Evolutionary conservation across 1,140 invertebrate genomes (phyloP), one percentile per base, ranked within the genome.

Genomic region (Dreissena polymorpha): DNA sequence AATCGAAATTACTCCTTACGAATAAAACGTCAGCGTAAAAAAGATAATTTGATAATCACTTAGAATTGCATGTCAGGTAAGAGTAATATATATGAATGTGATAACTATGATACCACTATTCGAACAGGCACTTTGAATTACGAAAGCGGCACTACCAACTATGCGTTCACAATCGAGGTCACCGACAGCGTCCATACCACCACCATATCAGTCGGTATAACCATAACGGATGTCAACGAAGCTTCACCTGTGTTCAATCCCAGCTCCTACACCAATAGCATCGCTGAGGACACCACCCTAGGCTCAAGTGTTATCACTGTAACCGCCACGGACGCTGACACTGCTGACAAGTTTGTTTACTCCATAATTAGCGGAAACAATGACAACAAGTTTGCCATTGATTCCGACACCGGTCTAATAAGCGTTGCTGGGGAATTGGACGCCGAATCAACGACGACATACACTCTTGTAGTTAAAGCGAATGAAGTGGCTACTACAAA

Each of bases 191-290:
- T 69, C n/a, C 79, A 81, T 7, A 12, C 80, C 13, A 27, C 83
- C 27, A 77, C 78, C 10, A 83, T 89, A 25, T 82, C 71, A 10
- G 85, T 90, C 49, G 73, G 55, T 13, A 84, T 90, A 10, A 80
- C 63, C 13, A 50, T 90, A 3, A 68, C 23, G 1, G 65, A 86
- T 10, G 83, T 86, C 2, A 89, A 90, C 80, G 87, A 90, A 63
- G n/a, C 14, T 51, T 81, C 75, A 21, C 89, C 89, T 13, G 65
- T 69, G 0, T 89, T 89, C 75, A 67, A 86, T 12, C 57, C 80
- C 16, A 60, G 67, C 25, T 64, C 53, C 21, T 50, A 64, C 49
- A 68, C 86, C 3, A 79, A 79, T 3, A 60, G 65, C 57, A 55
- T 86, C 29, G 60, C 76, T 25, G 87, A 88, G 63, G 39, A 80